These are phyloP conservation scores for Thomomys bottae DNA, from an alignment of 2,113 vertebrate genomes.

Conservation along the genomic window DNA sequence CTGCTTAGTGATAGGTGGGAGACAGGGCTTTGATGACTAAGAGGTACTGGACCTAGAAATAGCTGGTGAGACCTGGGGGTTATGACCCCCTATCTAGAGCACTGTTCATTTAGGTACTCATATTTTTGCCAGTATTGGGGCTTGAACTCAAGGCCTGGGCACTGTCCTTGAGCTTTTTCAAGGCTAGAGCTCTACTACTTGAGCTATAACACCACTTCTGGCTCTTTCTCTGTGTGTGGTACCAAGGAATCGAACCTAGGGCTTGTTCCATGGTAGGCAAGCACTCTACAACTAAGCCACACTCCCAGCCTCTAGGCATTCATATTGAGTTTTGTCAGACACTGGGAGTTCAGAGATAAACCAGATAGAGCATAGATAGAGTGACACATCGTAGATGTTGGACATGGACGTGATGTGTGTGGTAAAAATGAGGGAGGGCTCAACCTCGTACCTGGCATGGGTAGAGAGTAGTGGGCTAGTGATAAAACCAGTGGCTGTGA, in stretches of 20 bases:
- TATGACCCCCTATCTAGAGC: background rate
- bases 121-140: too few species aligned
- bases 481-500: background rate
- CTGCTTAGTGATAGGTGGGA: too few species aligned
- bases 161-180: too few species aligned
- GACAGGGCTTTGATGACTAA: background rate
- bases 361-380: background rate
- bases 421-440: background rate
- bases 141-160: too few species aligned
- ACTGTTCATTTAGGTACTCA: background rate
- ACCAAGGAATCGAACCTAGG: too few species aligned
- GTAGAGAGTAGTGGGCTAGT: background rate
- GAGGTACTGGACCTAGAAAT: background rate
- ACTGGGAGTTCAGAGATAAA: background rate
- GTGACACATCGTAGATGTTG: background rate
- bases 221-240: too few species aligned
- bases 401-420: rapidly evolving
- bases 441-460: background rate
- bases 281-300: too few species aligned
- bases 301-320: too few species aligned
- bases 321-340: background rate
- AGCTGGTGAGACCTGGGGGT: background rate
- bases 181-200: too few species aligned
- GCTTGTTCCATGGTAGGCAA: too few species aligned
- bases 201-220: too few species aligned